Evolutionary conservation across 2,888 invertebrate genomes (phyloP).

Genomic region (Ischnura elegans): DNA sequence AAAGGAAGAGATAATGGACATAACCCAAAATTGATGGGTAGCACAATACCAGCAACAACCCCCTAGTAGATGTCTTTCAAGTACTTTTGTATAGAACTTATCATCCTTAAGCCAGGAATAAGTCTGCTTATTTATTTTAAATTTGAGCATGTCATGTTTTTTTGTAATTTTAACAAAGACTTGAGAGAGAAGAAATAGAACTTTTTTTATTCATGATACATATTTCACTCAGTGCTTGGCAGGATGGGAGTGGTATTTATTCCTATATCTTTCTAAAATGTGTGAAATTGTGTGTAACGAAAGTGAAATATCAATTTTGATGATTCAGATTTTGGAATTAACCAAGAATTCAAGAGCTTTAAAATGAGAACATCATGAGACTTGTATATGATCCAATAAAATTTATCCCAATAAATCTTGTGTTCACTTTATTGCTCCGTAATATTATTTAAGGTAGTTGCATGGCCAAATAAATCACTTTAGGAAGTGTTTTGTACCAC

Average conservation of each 20-base stretch:
- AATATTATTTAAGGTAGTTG: background rate
- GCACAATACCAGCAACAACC: constrained; percentile 20
- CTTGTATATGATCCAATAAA: background rate
- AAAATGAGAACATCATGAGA: background rate
- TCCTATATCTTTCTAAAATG: background rate
- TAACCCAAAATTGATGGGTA: background rate
- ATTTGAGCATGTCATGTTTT: background rate
- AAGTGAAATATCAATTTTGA: background rate
- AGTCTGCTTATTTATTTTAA: background rate
- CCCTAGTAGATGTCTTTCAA: background rate
- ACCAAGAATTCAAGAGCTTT: background rate
- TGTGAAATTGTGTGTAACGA: background rate
- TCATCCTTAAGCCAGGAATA: background rate
- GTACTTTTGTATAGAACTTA: constrained; percentile 15
- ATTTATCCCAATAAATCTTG: background rate
- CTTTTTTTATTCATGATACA: background rate
- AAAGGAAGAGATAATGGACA: constrained; percentile 40
- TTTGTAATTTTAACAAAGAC: background rate
- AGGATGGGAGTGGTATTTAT: constrained; percentile 3
- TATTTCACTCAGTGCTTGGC: background rate
- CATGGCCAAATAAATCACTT: too few relatives aligned
- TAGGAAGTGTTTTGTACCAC: too few relatives aligned
- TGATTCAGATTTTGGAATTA: background rate
- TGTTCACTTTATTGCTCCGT: background rate
- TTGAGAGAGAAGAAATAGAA: background rate